A percentile compares a stretch with the other conserved stretches of the same genome.
These are phyloP conservation scores for Pediacus dermestoides DNA, from an alignment of 2,888 invertebrate species.

Conservation along the genomic window DNA sequence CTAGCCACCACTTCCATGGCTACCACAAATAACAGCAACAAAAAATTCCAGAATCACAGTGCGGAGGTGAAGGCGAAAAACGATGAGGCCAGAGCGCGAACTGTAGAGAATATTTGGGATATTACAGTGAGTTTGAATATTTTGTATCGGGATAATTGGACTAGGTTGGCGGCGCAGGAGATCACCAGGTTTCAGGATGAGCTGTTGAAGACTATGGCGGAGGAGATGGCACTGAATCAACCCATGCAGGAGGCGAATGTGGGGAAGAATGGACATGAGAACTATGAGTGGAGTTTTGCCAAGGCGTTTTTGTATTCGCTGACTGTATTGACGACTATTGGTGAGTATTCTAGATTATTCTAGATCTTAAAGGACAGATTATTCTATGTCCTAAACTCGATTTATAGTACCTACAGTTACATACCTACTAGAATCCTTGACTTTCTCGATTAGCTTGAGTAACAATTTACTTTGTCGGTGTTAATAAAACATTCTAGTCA, in stretches of 20 bases:
- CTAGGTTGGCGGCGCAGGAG: slow-evolving; percentile 72
- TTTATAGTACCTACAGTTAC: no score
- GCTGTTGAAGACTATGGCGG: slow-evolving; percentile 72
- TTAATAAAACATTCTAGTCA: no score
- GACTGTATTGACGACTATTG: slow-evolving; percentile 89
- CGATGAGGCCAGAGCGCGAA: slow-evolving; percentile 61
- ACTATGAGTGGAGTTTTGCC: slow-evolving; percentile 83
- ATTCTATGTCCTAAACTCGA: no score
- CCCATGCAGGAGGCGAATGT: slow-evolving; percentile 43
- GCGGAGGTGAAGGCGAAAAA: slow-evolving; percentile 49
- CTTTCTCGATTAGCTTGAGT: no score
- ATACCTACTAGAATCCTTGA: no score
- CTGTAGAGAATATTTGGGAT: slow-evolving; percentile 89
- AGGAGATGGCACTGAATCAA: slow-evolving; percentile 60
- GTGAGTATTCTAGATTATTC: slow-evolving; percentile 56
- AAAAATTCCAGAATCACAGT: slow-evolving; percentile 42
- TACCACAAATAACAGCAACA: slow-evolving; percentile 38
- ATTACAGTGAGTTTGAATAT: slow-evolving; percentile 85
- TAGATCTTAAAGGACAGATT: no score
- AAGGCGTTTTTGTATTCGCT: slow-evolving; percentile 91
- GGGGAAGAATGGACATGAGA: slow-evolving; percentile 46
- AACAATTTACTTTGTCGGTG: no score
- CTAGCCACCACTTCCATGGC: slow-evolving; percentile 54
- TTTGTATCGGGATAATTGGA: slow-evolving; percentile 83
- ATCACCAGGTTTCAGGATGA: slow-evolving; percentile 74